Percentiles rank a stretch among this genome's conserved stretches.
phyloP scores from a whole-genome alignment of 2,113 vertebrate genomes.

The Rynchops niger region DNA sequence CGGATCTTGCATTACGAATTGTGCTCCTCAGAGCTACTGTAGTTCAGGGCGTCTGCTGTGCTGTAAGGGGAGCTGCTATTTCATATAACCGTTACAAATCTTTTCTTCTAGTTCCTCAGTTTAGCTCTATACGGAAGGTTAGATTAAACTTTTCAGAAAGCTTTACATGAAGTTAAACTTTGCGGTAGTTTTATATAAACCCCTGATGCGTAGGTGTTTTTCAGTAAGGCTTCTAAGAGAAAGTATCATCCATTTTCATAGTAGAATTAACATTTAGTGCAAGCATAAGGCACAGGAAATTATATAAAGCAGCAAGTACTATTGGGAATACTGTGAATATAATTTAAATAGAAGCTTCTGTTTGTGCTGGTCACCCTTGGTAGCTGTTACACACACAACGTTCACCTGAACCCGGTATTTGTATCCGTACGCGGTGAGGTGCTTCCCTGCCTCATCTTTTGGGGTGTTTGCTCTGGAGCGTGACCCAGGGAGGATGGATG shows the following conservation, averaged over 20 bases:
- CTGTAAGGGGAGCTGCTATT: not conserved
- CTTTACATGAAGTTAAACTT: not conserved
- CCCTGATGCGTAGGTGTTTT: slow-evolving; percentile 6
- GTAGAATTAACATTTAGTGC: slow-evolving; percentile 20
- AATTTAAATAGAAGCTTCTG: not conserved
- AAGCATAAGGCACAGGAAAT: not conserved
- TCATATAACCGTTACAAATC: not conserved
- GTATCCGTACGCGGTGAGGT: rapidly evolving
- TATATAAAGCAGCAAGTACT: slow-evolving; percentile 24
- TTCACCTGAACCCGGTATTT: rapidly evolving
- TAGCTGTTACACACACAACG: not conserved
- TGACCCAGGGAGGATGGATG: not conserved
- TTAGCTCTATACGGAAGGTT: not conserved
- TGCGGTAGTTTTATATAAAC: not conserved
- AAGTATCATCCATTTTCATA: not conserved
- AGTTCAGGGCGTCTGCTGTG: not conserved
- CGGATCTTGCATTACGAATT: not conserved
- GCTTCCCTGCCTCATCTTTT: not conserved
- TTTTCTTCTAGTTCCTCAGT: not conserved
- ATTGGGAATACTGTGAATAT: not conserved
- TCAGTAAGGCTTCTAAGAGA: not conserved
- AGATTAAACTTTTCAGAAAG: not conserved
- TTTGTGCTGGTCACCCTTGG: not conserved
- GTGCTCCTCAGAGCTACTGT: not conserved
- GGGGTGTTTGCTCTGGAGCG: not conserved